Base-by-base conservation (phyloP, 2,888 invertebrate species). In the Apodemia zela region DNA sequence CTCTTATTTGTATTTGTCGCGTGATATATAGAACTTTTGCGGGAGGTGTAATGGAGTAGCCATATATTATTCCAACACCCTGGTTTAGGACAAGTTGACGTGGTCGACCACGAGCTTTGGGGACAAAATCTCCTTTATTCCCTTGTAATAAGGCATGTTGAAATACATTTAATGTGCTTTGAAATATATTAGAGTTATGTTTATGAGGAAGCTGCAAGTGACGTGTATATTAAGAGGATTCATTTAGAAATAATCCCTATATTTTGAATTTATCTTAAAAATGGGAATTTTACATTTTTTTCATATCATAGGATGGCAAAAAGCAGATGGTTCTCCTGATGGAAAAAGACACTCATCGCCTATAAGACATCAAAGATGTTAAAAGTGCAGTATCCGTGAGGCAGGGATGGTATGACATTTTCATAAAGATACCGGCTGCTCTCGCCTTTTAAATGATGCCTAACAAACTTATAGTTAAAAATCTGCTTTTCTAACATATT, bases 1-100 rank as follows among this genome's bases (percentile, higher is more conserved):
- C 70, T 65, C 66, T 70, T 71, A 77, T 75, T 77, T 77, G 76
- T 76, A 72, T 72, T 70, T 73, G 75, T 75, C 76, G 69, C 67
- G 68, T 67, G 71, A 72, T 72, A 73, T 72, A 71, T 73, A 69
- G 69, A 66, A 69, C 67, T 69, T 71, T 69, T 68, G 70, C 66
- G 69, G 69, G 67, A 72, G 70, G 70, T 69, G 69, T 73, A 73
- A 73, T 72, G 68, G 72, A 68, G 63, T 70, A 63, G 61, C 68
- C 70, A 70, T 69, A 70, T 68, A 69, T 72, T 69, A 72, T 61
- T 62, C 63, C 64, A 65, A 67, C 69, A 69, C 69, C 67, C 66
- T 67, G 62, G 51, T 62, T 62, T 54, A 38, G 51, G 62, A 62
- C 62, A 33, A 45, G 62, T 45, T 63, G 62, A 63, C 62, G 47